phyloP scores from a whole-genome alignment of 2,797 vertebrate species.

The Avahi laniger region DNA sequence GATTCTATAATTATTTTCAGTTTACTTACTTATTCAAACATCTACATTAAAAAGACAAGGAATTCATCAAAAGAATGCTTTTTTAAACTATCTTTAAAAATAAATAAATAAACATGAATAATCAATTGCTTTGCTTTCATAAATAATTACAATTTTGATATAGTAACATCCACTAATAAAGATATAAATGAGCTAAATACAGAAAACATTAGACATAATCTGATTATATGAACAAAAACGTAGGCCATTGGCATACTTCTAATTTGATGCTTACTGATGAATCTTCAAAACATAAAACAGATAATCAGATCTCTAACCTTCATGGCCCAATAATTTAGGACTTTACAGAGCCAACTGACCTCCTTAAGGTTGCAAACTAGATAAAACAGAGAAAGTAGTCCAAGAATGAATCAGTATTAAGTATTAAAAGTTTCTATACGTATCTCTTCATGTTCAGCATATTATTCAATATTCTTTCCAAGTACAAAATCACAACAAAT shows the following conservation, averaged over 20 bases:
- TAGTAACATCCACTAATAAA: constrained; percentile 41
- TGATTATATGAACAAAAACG: constrained; percentile 58
- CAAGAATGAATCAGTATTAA: background rate
- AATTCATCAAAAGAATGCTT: background rate
- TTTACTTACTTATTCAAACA: constrained; percentile 28
- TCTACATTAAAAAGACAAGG: background rate
- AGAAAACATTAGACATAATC: constrained; percentile 52
- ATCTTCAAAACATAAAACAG: constrained; percentile 60
- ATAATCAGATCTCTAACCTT: constrained; percentile 63
- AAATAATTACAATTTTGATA: constrained; percentile 42
- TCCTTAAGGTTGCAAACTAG: constrained; percentile 12
- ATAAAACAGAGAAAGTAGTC: constrained; percentile 18
- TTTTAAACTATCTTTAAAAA: constrained; percentile 1
- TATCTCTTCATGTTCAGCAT: background rate
- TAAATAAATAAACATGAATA: background rate
- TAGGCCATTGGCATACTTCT: constrained; percentile 35
- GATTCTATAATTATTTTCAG: constrained; percentile 43
- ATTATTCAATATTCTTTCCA: constrained; percentile 23
- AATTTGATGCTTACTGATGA: constrained; percentile 55
- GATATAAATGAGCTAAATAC: constrained; percentile 42
- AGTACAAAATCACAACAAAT: constrained; percentile 17
- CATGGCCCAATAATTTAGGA: constrained; percentile 32
- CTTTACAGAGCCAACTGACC: constrained; percentile 49
- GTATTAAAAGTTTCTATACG: background rate
- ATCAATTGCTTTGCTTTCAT: constrained; percentile 47